Evolutionary conservation across 37 sponge, comb jelly and placozoan genomes (phyloP), one percentile per base, ranked within the genome.

Genomic region (Crambe crambe): DNA sequence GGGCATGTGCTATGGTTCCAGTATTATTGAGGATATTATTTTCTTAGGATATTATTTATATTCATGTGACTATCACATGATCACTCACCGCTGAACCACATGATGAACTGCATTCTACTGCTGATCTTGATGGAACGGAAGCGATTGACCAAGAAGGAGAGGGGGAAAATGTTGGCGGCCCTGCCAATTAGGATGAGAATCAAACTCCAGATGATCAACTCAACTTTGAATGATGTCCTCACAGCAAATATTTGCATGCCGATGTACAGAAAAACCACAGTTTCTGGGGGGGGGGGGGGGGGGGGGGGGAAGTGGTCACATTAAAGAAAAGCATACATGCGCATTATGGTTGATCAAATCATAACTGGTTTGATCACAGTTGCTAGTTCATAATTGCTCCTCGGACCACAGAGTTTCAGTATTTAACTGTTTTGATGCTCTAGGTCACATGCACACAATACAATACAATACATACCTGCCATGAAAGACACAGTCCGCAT

Each of bases 261-360:
- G 4, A 97, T 90, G 70, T 97, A 97, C 27, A 91, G 91, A 63
- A 97, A 97, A 64, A 97, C 97, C 59, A 92, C 94, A 32, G 95
- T 91, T 74, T 97, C 97, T 88, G 89, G 43, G 47, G 56, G 38
- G 29, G 58, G 34, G 69, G 39, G 17, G 31, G 23, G 12, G 51
- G 51, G 12, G n/a, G n/a, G n/a, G n/a, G n/a, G n/a, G n/a, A n/a
- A n/a, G n/a, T n/a, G n/a, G n/a, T n/a, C n/a, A n/a, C n/a, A n/a
- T n/a, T n/a, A n/a, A n/a, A n/a, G n/a, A n/a, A 54, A 10, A 54
- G 10, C 56, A 54, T 18, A 54, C 18, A 18, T 10, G 56, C 10
- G 17, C 56, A 54, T 54, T 10, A 10, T 54, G 56, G 56, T 54
- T 18, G 18, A 54, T 54, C 56, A 54, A 18, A 54, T 20, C 56